These are phyloP conservation scores for Petrolisthes manimaculis DNA, from an alignment of 2,888 invertebrate genomes.

Conservation along the genomic window DNA sequence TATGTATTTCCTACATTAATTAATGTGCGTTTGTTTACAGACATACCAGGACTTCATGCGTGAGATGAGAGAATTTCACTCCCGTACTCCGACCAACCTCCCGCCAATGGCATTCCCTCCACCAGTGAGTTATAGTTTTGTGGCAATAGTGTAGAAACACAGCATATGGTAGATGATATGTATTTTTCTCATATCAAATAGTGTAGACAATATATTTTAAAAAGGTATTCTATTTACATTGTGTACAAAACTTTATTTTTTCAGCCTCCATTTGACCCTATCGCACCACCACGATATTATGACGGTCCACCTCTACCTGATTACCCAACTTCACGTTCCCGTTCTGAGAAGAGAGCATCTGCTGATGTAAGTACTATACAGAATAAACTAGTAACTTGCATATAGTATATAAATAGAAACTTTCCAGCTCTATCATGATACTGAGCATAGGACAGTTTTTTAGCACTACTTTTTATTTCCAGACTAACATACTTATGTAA, in stretches of 20 bases:
- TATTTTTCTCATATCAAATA: not conserved
- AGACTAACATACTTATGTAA: too few relatives aligned
- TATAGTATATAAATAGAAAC: not conserved
- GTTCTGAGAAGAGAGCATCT: conserved; percentile 69
- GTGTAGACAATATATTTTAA: too few relatives aligned
- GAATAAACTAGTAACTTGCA: conserved; percentile 36
- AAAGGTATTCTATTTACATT: too few relatives aligned
- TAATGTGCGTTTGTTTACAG: conserved; percentile 45
- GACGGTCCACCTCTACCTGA: conserved; percentile 83
- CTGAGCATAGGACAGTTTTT: too few relatives aligned
- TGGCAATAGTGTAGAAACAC: not conserved
- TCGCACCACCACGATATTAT: conserved; percentile 86
- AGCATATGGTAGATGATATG: not conserved
- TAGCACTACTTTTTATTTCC: too few relatives aligned
- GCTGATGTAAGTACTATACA: conserved; percentile 67
- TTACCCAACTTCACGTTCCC: conserved; percentile 76
- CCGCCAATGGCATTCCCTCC: conserved; percentile 66
- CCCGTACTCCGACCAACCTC: conserved; percentile 52
- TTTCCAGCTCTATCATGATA: too few relatives aligned
- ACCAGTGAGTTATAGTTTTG: conserved; percentile 45
- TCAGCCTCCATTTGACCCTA: conserved; percentile 74
- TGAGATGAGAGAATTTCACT: conserved; percentile 64
- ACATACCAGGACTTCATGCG: conserved; percentile 64
- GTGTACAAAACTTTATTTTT: conserved; percentile 68
- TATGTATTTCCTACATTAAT: not conserved